Evolutionary conservation across 2,797 vertebrate species (phyloP).

Genomic region (Sebastes hubbsi): DNA sequence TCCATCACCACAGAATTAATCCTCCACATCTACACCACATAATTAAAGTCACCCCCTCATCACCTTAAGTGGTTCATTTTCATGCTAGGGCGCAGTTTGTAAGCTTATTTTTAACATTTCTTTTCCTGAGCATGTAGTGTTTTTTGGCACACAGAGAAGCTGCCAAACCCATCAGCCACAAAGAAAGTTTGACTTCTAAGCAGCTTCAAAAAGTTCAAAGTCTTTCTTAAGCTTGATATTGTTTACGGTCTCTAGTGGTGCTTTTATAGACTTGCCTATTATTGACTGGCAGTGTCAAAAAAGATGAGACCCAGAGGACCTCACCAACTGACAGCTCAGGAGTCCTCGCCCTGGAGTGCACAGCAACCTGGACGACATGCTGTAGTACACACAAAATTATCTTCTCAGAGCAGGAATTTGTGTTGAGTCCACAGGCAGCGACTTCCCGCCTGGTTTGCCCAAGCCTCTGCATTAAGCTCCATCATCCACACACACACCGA

Average conservation of each 20-base stretch:
- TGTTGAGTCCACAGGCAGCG: conserved; percentile 1
- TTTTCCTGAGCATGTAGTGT: background rate
- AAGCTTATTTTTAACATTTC: background rate
- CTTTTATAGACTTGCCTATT: background rate
- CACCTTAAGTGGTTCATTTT: background rate
- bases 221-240: background rate
- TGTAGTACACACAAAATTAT: conserved; percentile 22
- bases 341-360: background rate
- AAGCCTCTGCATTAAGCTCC: conserved; percentile 23
- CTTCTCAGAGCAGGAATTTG: conserved; percentile 30
- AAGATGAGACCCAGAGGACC: conserved; percentile 3
- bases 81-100: background rate
- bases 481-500: conserved; percentile 6
- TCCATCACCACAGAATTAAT: conserved; percentile 1
- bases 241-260: background rate
- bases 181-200: background rate
- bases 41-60: background rate
- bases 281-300: conserved; percentile 22
- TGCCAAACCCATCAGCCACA: background rate
- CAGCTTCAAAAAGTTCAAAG: background rate
- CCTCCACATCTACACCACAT: background rate
- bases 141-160: background rate
- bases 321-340: conserved; percentile 1
- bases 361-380: background rate
- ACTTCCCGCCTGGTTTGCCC: conserved; percentile 21